phyloP scores from a whole-genome alignment of 2,888 invertebrate species.

The Colletes collaris region DNA sequence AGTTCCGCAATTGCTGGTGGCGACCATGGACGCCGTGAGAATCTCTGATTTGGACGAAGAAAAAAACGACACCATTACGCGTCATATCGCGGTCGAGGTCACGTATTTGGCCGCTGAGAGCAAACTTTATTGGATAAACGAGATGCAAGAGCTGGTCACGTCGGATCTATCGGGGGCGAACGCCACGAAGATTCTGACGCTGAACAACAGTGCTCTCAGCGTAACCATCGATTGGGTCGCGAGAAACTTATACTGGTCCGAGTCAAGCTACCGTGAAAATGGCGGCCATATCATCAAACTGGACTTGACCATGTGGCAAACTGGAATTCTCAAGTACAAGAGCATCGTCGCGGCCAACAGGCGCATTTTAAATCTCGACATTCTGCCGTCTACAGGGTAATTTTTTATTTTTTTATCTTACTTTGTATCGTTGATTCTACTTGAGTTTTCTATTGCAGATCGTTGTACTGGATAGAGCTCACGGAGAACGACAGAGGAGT shows the following conservation, averaged over 20 bases:
- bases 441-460: slow-evolving; percentile 81
- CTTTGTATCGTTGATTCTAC: no score
- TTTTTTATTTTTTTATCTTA: not conserved
- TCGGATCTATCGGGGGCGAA: slow-evolving; percentile 85
- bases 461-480: slow-evolving; percentile 91
- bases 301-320: slow-evolving; percentile 85
- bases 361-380: slow-evolving; percentile 88
- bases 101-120: slow-evolving; percentile 88
- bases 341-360: slow-evolving; percentile 85
- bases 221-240: slow-evolving; percentile 95
- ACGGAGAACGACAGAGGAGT: slow-evolving; percentile 85
- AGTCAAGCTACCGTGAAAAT: slow-evolving; percentile 84
- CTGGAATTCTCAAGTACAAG: slow-evolving; percentile 84
- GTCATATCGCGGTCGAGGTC: slow-evolving; percentile 89
- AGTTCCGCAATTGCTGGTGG: slow-evolving; percentile 90
- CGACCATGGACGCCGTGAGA: slow-evolving; percentile 89
- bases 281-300: slow-evolving; percentile 86
- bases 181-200: slow-evolving; percentile 84
- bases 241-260: slow-evolving; percentile 92
- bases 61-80: slow-evolving; percentile 86
- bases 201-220: slow-evolving; percentile 86
- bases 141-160: slow-evolving; percentile 88
- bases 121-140: slow-evolving; percentile 92
- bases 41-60: slow-evolving; percentile 91
- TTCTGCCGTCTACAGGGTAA: slow-evolving; percentile 90